These are phyloP conservation scores for Ceratoteleas bidentatus DNA, from an alignment of 1,140 invertebrate genomes.

Conservation along the genomic window DNA sequence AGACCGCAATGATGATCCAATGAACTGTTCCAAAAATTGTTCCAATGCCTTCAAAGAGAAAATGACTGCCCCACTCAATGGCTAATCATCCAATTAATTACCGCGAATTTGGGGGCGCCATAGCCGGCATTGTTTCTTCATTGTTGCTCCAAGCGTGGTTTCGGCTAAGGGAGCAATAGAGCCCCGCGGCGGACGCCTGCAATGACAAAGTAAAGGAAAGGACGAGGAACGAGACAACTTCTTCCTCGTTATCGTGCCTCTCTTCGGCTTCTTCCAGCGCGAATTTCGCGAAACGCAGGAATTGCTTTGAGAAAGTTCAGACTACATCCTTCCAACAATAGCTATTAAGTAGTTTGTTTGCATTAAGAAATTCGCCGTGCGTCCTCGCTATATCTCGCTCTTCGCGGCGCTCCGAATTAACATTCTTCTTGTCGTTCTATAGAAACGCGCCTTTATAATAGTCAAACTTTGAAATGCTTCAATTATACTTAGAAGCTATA, in stretches of 20 bases:
- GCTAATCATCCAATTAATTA: slow-evolving; percentile 55
- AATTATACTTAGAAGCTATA: slow-evolving; percentile 63
- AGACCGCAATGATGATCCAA: too few relatives aligned
- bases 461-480: slow-evolving; percentile 66
- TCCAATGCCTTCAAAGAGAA: too few relatives aligned
- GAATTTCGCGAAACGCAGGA: slow-evolving; percentile 61
- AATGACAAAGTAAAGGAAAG: slow-evolving; percentile 54
- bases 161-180: slow-evolving; percentile 49
- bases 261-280: slow-evolving; percentile 51
- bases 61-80: slow-evolving; percentile 1
- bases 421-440: slow-evolving; percentile 61
- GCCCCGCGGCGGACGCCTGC: slow-evolving; percentile 32
- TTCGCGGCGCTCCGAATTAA: slow-evolving; percentile 63
- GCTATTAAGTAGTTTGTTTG: slow-evolving; percentile 77
- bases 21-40: too few relatives aligned
- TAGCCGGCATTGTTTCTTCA: slow-evolving; percentile 60
- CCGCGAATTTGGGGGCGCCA: slow-evolving; percentile 24
- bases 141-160: slow-evolving; percentile 39
- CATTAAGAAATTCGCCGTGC: slow-evolving; percentile 72
- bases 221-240: slow-evolving; percentile 56
- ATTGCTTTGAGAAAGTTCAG: slow-evolving; percentile 61
- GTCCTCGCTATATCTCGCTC: slow-evolving; percentile 56
- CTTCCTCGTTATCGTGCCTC: slow-evolving; percentile 58
- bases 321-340: slow-evolving; percentile 70
- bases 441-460: slow-evolving; percentile 64